These are phyloP conservation scores for Xiphophorus couchianus DNA, from an alignment of 2,113 vertebrate species.

Conservation along the genomic window DNA sequence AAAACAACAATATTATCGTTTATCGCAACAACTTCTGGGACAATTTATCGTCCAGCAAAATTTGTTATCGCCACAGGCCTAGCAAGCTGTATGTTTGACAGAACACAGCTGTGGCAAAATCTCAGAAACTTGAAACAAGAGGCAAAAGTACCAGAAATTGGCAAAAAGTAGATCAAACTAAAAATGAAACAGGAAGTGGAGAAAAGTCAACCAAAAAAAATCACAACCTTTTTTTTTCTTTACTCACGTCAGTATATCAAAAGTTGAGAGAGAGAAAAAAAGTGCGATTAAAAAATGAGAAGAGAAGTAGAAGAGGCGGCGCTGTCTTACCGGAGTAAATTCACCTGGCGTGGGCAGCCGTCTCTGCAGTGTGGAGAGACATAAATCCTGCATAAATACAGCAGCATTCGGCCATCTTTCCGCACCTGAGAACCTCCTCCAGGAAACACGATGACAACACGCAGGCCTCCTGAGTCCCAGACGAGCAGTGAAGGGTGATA, in stretches of 20 bases:
- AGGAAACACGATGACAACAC: constrained; percentile 31
- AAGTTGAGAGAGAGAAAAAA: background rate
- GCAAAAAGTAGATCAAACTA: background rate
- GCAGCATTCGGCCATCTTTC: constrained; percentile 19
- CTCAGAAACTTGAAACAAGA: background rate
- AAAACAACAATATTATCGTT: too few species aligned
- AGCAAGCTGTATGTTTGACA: background rate
- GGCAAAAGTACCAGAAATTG: background rate
- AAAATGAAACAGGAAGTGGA: background rate
- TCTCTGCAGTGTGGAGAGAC: constrained; percentile 26
- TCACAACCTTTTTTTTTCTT: background rate
- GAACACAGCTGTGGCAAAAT: constrained; percentile 15
- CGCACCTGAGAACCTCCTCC: constrained; percentile 48
- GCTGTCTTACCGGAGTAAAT: constrained; percentile 26
- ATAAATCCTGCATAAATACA: constrained; percentile 22
- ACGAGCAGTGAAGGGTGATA: constrained; percentile 1
- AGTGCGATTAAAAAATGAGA: background rate
- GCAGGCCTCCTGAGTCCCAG: constrained; percentile 28
- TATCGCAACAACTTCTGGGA: too few species aligned
- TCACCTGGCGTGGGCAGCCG: constrained; percentile 52
- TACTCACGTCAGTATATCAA: too few species aligned
- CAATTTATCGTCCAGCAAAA: too few species aligned
- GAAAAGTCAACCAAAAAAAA: background rate
- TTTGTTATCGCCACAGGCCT: too few species aligned
- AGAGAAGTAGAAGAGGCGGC: constrained; percentile 3